A percentile compares a stretch with the other conserved stretches of the same genome.
Evolutionary conservation across 2,113 vertebrate species (phyloP).

Genomic region (Cisticola juncidis): DNA sequence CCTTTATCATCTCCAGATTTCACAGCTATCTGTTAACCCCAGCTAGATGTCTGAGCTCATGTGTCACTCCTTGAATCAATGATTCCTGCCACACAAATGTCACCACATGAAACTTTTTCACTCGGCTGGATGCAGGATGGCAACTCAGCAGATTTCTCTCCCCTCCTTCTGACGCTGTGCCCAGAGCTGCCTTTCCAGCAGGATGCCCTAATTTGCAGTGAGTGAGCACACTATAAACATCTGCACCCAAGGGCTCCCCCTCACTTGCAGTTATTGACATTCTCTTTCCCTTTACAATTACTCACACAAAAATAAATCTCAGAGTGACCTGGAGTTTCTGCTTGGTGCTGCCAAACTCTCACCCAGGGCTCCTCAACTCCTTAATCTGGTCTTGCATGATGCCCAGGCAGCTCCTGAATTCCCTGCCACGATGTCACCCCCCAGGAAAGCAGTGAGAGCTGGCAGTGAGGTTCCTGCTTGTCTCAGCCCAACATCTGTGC

Average conservation of each 20-base stretch:
- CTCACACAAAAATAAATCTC: neutral
- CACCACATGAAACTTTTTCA: neutral
- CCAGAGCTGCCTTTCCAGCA: constrained; percentile 4
- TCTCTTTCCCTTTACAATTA: neutral
- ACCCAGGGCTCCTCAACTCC: neutral
- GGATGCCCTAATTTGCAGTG: neutral
- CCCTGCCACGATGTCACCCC: neutral
- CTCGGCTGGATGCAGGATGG: neutral
- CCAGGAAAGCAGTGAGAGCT: neutral
- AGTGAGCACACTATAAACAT: neutral
- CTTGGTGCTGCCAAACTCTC: neutral
- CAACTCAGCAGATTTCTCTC: neutral
- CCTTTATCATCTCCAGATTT: neutral
- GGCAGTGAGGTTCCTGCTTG: neutral
- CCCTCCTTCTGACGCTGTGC: neutral
- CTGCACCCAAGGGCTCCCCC: neutral
- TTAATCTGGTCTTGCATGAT: rapidly evolving
- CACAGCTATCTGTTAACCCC: neutral
- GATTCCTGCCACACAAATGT: neutral
- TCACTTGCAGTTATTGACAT: neutral
- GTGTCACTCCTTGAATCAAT: neutral
- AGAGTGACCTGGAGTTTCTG: neutral
- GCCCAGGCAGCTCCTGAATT: neutral
- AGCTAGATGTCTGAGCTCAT: neutral
- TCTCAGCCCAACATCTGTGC: constrained; percentile 11